phyloP scores from a whole-genome alignment of 2,797 vertebrate species.

The Malurus leucopterus region DNA sequence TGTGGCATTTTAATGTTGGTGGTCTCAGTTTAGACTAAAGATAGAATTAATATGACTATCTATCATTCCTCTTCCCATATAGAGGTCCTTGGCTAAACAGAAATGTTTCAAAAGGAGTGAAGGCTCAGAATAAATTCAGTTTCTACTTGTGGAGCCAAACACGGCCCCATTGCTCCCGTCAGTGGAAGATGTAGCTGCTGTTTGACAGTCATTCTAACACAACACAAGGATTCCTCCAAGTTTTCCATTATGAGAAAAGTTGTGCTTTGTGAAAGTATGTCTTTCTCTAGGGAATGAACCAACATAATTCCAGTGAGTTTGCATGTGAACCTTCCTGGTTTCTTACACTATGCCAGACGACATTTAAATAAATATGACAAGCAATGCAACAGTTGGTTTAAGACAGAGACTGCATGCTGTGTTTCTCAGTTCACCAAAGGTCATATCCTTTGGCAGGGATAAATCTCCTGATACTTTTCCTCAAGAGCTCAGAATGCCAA shows the following conservation, averaged over 20 bases:
- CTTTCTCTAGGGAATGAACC: neutral
- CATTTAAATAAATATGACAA: constrained; percentile 24
- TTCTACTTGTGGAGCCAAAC: neutral
- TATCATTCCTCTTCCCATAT: neutral
- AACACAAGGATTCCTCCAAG: neutral
- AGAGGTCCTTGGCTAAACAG: neutral
- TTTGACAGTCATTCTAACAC: neutral
- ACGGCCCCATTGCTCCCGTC: neutral
- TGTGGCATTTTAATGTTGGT: neutral
- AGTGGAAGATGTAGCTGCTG: neutral
- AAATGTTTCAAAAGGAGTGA: neutral
- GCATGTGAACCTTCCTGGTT: neutral
- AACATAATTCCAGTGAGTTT: neutral
- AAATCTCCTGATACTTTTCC: neutral
- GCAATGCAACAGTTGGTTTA: neutral
- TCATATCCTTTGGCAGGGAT: neutral
- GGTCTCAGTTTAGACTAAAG: neutral
- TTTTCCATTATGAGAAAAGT: neutral
- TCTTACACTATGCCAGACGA: fast-evolving
- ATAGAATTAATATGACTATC: neutral
- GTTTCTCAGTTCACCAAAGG: neutral
- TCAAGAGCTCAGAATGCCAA: neutral
- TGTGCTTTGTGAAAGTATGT: neutral
- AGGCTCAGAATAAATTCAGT: neutral
- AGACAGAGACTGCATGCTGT: neutral